Evolutionary conservation across 2,113 vertebrate genomes (phyloP).

Genomic region (Forbesichthys papilliferus): DNA sequence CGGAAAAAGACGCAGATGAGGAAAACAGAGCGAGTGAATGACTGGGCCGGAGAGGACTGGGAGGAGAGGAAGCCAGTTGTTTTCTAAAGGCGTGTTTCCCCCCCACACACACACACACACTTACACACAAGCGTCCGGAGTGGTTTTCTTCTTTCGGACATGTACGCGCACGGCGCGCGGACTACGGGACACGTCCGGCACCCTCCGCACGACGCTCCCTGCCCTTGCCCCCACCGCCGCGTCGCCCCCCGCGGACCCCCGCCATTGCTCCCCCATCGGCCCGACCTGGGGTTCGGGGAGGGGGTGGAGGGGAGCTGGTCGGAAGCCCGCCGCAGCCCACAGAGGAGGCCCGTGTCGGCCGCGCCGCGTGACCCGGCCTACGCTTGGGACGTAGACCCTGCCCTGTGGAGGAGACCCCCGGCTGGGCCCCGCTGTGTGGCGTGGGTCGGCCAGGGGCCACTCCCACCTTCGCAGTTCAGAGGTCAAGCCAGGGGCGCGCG

Average conservation of each 20-base stretch:
- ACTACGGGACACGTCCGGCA: conserved; percentile 56
- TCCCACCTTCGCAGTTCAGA: conserved; percentile 69
- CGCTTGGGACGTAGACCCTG: conserved; percentile 61
- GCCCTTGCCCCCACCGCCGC: conserved; percentile 48
- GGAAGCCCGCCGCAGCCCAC: conserved; percentile 59
- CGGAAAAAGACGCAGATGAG: conserved; percentile 71
- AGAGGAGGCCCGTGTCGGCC: conserved; percentile 68
- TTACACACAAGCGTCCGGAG: conserved; percentile 39
- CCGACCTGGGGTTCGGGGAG: conserved; percentile 30
- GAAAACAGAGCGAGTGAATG: conserved; percentile 78
- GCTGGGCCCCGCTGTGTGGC: conserved; percentile 44
- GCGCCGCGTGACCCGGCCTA: conserved; percentile 41
- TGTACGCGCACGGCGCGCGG: conserved; percentile 70
- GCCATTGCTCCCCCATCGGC: neutral
- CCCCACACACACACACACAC: conserved; percentile 2
- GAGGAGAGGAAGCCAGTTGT: conserved; percentile 64
- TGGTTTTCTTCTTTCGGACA: conserved; percentile 63
- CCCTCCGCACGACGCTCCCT: conserved; percentile 40
- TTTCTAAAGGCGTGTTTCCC: conserved; percentile 60
- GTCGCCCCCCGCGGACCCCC: neutral
- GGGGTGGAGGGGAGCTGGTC: conserved; percentile 40
- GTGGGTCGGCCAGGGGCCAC: conserved; percentile 42
- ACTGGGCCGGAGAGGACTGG: conserved; percentile 62
- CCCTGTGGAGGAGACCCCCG: conserved; percentile 55
- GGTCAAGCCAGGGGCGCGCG: conserved; percentile 52